Evolutionary conservation across 1,140 invertebrate genomes (phyloP), one percentile per base, ranked within the genome.

Genomic region (Gerris buenoi): DNA sequence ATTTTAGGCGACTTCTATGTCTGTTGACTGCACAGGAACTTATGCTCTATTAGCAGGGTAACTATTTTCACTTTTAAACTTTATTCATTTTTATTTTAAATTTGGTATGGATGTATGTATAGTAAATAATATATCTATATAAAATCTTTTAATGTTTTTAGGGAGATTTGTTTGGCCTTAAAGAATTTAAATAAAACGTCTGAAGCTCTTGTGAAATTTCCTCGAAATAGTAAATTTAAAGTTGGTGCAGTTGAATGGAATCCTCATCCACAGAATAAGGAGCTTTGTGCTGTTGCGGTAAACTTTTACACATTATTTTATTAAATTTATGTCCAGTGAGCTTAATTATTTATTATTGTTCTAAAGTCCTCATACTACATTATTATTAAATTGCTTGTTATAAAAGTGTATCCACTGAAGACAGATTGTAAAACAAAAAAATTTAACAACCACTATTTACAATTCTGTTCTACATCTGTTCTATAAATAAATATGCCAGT

Each of bases 201-300:
- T 18, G 86, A 90, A 57, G 82, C 84, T 3, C 77, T 93, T 0
- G 85, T 86, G 66, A 91, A 91, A 18, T 64, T 69, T 63, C 27
- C 66, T 2, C 29, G 62, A 2, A 27, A 63, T 22, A 67, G 60
- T 27, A 64, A 67, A 63, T 67, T 63, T 67, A 61, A 67, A 63
- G 89, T 95, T 13, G 88, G 88, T 5, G 88, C 88, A 63, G 89
- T 91, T 0, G 92, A 95, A 81, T 97, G 93, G 88, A 95, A 91
- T 79, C 91, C 90, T 14, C 88, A 86, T 60, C 77, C 84, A 60
- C 81, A 84, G 33, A 84, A 91, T 69, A 85, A 86, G 73, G 84
- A 93, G 75, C 79, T 90, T 15, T 93, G 93, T 80, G 92, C 91
- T 29, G 88, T 95, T 73, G 91, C 93, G 66, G 93, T 95, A 66